phyloP scores from a whole-genome alignment of 2,888 invertebrate species.

The Hetaerina titia region DNA sequence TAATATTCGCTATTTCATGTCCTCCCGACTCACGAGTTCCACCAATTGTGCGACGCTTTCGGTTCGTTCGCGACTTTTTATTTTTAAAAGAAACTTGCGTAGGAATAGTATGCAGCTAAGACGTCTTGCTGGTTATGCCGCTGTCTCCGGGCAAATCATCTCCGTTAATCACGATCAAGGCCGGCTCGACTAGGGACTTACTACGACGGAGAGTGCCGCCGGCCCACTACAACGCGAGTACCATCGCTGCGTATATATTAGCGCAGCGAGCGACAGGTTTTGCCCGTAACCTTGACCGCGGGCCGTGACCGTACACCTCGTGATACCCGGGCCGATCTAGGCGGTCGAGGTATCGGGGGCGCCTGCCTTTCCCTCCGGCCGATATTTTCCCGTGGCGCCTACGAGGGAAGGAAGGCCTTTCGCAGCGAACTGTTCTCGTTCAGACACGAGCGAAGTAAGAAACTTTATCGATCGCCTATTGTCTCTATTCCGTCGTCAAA shows the following conservation, averaged over 20 bases:
- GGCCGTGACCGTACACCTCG: not conserved
- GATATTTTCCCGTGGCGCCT: not conserved
- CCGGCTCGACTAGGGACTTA: not conserved
- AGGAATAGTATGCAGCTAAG: not conserved
- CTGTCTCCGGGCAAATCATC: not conserved
- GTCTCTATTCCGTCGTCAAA: too few species aligned
- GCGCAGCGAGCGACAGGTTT: not conserved
- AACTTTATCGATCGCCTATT: too few species aligned
- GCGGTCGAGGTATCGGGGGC: constrained; percentile 21
- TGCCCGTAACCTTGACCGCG: constrained; percentile 2
- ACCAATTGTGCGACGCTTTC: too few species aligned
- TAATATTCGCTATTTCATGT: too few species aligned
- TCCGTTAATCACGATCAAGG: not conserved
- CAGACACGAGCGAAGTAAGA: not conserved
- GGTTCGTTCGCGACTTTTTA: too few species aligned
- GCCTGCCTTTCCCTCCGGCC: not conserved
- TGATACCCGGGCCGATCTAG: not conserved
- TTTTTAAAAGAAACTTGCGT: too few species aligned
- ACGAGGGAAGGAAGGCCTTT: not conserved
- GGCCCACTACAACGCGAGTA: not conserved
- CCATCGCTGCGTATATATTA: not conserved
- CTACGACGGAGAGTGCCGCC: not conserved
- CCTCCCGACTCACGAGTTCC: too few species aligned
- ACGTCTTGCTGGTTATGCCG: not conserved
- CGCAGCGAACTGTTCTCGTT: not conserved